Evolutionary conservation across 2,888 invertebrate genomes (phyloP).

Genomic region (Sepioteuthis lessoniana): DNA sequence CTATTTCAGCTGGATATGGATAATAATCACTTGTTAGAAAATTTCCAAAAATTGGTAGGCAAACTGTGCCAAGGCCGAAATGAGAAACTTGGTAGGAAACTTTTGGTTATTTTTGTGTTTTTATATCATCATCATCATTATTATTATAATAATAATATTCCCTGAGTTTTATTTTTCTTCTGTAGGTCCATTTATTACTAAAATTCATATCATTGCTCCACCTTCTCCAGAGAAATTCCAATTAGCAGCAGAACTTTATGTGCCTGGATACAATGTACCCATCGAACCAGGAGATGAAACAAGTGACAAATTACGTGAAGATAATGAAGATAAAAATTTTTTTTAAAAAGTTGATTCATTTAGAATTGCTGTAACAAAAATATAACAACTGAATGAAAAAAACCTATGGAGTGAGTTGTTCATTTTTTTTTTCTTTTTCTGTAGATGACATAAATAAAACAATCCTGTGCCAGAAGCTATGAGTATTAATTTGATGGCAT

Average conservation of each 20-base stretch:
- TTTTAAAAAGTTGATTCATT: neutral
- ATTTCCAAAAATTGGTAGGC: constrained; percentile 59
- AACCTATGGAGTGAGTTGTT: too few species aligned
- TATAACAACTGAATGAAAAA: neutral
- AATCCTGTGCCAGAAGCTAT: neutral
- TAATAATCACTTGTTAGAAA: constrained; percentile 59
- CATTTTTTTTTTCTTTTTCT: too few species aligned
- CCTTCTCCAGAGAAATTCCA: constrained; percentile 68
- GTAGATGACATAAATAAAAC: neutral
- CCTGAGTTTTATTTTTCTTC: neutral
- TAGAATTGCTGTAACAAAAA: neutral
- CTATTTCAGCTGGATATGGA: constrained; percentile 61
- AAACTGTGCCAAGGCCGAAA: constrained; percentile 55
- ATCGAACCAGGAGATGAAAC: constrained; percentile 48
- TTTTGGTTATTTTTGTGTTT: neutral
- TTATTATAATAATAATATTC: too few species aligned
- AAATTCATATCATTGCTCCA: constrained; percentile 62
- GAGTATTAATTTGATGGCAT: neutral
- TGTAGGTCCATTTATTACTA: constrained; percentile 64
- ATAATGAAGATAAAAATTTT: neutral
- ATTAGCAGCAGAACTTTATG: constrained; percentile 57
- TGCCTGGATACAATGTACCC: constrained; percentile 52
- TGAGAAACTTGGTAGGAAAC: constrained; percentile 50
- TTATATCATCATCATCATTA: too few species aligned
- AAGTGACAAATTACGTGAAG: constrained; percentile 36